Conservation (phyloP, 2,113 vertebrate species). For the Australoheros scitulus region DNA sequence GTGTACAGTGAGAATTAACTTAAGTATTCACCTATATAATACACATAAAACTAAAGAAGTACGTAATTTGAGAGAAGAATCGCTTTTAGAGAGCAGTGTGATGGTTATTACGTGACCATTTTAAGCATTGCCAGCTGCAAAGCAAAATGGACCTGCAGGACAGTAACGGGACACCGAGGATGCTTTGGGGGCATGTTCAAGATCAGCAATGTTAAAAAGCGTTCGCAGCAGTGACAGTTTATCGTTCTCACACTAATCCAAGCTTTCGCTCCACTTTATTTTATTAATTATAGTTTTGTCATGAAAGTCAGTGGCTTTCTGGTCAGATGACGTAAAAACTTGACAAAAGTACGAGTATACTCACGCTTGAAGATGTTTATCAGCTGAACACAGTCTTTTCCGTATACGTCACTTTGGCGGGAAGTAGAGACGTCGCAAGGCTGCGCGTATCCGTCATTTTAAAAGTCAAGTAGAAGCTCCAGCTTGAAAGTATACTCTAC, state of each 20-base stretch:
- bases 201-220: constrained; percentile 8
- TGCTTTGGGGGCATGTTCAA: constrained; percentile 33
- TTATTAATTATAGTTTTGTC: neutral
- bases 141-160: neutral
- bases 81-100: neutral
- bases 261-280: neutral
- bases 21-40: too few relatives aligned
- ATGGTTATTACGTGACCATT: neutral
- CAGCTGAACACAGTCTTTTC: constrained; percentile 18
- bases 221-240: neutral
- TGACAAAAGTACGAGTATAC: neutral
- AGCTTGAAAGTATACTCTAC: neutral
- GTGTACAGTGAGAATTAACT: neutral
- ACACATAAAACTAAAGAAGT: neutral
- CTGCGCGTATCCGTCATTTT: neutral
- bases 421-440: constrained; percentile 7
- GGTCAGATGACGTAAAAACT: neutral
- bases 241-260: too few relatives aligned
- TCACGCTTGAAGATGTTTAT: too few relatives aligned
- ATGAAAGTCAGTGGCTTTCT: neutral
- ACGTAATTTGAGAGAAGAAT: neutral
- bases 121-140: neutral
- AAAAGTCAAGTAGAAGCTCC: neutral
- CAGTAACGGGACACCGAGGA: neutral
- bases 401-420: constrained; percentile 69